Base-by-base conservation (phyloP, 2,797 vertebrate species). In the Mormyrus hasselquistii region DNA sequence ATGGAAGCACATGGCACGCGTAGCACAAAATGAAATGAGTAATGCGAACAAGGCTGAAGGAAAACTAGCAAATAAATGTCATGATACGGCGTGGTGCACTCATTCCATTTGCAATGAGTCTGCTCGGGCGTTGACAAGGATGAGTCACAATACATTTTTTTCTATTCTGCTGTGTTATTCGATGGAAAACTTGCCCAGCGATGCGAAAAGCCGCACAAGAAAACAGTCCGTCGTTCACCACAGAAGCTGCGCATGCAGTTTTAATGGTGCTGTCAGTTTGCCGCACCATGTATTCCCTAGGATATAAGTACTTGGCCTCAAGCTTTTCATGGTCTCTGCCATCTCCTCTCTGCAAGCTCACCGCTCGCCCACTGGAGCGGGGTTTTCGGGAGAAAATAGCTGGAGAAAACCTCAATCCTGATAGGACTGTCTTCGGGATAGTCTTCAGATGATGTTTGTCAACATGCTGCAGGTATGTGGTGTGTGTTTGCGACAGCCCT, bases 171-270 rank as follows among this genome's bases (percentile, higher is more conserved):
- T 76, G 8, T 87, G 89, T 41, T 29, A 49, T 84, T 47, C 25
- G 88, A 85, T 90, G 88, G 84, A 91, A 90, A 91, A 90, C 89
- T 91, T 83, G 88, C 89, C 90, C 88, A 91, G 90, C 88, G 92
- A 90, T 85, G 91, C 90, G 89, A 91, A 90, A 93, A 93, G 84
- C 87, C 89, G 82, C 41, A 87, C 91, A 92, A 90, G 92, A 93
- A 93, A 93, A 91, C 90, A 91, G 88, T 90, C 92, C 90, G 89
- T 53, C 47, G 76, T 91, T 91, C 89, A 88, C 91, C 62, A 90
- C 91, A 91, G 92, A 90, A 93, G 92, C 93, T 93, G 92, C 4
- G 87, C 87, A 90, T 91, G 92, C 91, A 90, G 14, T 91, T 93
- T 91, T 89, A 90, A 91, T 89, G 57, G 82, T 84, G 91, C 38